Percentiles rank a stretch among this genome's conserved stretches.
phyloP scores from a whole-genome alignment of 2,113 vertebrate species.

The Pelobates fuscus region DNA sequence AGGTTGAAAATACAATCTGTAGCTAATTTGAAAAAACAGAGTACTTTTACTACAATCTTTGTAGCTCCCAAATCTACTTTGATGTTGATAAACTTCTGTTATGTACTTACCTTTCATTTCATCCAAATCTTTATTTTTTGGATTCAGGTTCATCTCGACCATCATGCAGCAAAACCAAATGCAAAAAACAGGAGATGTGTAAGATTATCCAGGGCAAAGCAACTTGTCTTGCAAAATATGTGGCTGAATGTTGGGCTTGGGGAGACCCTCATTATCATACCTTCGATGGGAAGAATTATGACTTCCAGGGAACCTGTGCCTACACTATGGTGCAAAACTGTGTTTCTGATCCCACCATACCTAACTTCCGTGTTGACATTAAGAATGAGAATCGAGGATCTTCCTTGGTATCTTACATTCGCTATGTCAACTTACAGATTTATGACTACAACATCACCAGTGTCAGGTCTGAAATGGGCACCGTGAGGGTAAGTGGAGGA shows the following conservation, averaged over 20 bases:
- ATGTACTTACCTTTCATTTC: too few species aligned
- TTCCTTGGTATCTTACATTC: constrained; percentile 49
- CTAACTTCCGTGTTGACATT: constrained; percentile 43
- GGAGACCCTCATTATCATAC: constrained; percentile 26
- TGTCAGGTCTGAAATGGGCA: constrained; percentile 61
- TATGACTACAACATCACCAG: constrained; percentile 59
- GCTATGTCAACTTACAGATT: constrained; percentile 58
- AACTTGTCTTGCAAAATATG: constrained; percentile 57
- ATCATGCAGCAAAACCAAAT: constrained; percentile 5
- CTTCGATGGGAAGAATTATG: constrained; percentile 11
- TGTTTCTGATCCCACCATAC: background rate
- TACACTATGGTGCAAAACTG: constrained; percentile 29
- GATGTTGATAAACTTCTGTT: too few species aligned
- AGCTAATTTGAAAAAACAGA: too few species aligned
- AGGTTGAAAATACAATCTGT: too few species aligned
- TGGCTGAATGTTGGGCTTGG: constrained; percentile 56
- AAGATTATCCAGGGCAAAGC: constrained; percentile 53
- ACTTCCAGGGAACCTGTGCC: constrained; percentile 33
- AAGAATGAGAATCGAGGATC: constrained; percentile 42
- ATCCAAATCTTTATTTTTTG: too few species aligned
- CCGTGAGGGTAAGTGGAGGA: constrained; percentile 67
- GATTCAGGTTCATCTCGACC: constrained; percentile 10
- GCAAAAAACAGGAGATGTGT: constrained; percentile 56
- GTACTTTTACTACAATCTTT: too few species aligned
- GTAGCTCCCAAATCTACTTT: too few species aligned